phyloP scores from a whole-genome alignment of 2,113 vertebrate species.

The Gopherus evgoodei region DNA sequence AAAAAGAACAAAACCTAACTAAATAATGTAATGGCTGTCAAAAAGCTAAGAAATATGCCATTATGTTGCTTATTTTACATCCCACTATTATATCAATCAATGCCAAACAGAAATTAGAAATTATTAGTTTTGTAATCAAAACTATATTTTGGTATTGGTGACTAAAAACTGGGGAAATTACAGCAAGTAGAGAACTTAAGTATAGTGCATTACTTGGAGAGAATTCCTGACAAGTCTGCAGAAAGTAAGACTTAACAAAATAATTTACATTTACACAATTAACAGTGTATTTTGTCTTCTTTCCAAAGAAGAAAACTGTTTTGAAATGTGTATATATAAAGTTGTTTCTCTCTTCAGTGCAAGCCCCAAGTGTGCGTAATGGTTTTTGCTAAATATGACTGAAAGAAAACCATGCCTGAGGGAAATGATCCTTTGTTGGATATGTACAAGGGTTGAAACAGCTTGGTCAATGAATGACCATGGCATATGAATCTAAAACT shows the following conservation, averaged over 20 bases:
- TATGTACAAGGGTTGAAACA: constrained; percentile 70
- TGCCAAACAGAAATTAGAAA: neutral
- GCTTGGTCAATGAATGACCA: constrained; percentile 78
- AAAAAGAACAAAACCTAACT: constrained; percentile 4
- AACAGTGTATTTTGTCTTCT: neutral
- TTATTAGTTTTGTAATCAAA: neutral
- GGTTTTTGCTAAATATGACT: constrained; percentile 78
- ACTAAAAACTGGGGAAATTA: neutral
- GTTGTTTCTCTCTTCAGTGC: constrained; percentile 65
- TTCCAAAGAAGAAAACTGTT: constrained; percentile 21
- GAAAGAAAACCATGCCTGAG: constrained; percentile 72
- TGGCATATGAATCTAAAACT: constrained; percentile 83
- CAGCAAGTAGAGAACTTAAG: neutral
- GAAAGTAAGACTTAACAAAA: neutral
- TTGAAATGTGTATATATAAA: constrained; percentile 43
- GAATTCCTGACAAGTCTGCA: neutral
- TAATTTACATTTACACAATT: neutral
- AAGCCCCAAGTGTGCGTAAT: constrained; percentile 70
- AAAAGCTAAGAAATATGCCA: neutral
- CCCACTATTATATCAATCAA: neutral
- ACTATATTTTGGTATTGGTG: neutral
- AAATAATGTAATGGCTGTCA: neutral
- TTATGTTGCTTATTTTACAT: neutral
- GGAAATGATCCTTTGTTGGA: constrained; percentile 75
- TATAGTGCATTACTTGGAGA: neutral